Evolutionary conservation across 2,113 vertebrate genomes (phyloP).

Genomic region (Heterotilapia buettikoferi): DNA sequence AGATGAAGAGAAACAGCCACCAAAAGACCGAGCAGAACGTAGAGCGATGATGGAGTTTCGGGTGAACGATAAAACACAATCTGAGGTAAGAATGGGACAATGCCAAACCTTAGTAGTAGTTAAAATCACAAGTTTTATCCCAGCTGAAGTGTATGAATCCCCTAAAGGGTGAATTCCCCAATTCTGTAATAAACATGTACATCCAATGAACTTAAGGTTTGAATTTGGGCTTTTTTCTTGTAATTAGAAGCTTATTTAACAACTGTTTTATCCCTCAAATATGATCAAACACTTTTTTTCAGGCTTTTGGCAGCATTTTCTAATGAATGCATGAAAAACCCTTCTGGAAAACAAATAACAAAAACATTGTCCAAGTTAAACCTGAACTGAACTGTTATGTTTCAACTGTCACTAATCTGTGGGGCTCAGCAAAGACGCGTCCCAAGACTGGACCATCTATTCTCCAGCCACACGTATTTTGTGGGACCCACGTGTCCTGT

Average conservation of each 20-base stretch:
- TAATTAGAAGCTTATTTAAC: background rate
- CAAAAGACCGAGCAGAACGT: background rate
- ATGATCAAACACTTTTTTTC: rapidly evolving
- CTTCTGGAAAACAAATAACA: background rate
- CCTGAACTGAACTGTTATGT: background rate
- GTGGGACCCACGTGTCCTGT: background rate
- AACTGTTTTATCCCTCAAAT: background rate
- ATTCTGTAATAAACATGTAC: background rate
- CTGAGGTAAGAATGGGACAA: background rate
- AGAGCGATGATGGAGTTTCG: rapidly evolving
- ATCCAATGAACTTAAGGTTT: background rate
- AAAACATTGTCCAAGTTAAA: background rate
- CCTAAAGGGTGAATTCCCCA: background rate
- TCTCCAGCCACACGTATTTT: rapidly evolving
- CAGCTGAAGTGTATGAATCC: background rate
- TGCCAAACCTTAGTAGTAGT: too few relatives aligned
- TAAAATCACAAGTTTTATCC: background rate
- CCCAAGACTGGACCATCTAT: background rate
- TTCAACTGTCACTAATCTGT: background rate
- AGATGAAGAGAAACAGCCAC: background rate
- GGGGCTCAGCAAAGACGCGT: background rate
- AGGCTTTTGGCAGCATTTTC: background rate
- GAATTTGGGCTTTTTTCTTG: background rate
- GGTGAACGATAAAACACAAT: background rate
- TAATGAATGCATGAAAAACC: background rate